Evolutionary conservation across 2,888 invertebrate genomes (phyloP).

Genomic region (Synergus umbraculus): DNA sequence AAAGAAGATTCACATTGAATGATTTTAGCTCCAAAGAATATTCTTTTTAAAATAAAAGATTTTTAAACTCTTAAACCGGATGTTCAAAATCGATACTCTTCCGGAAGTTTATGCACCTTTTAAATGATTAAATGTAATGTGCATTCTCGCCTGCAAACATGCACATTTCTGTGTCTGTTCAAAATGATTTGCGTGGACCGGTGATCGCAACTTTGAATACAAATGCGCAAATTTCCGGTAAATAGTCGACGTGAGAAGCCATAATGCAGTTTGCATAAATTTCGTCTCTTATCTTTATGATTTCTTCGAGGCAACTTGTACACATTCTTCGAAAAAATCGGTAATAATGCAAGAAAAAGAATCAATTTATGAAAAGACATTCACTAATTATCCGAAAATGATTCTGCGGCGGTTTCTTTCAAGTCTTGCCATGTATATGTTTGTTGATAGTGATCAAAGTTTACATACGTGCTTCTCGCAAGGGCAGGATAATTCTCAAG

Average conservation of each 20-base stretch:
- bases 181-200: background rate
- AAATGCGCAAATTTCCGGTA: constrained; percentile 7
- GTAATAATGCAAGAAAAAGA: too few species aligned
- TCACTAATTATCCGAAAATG: background rate
- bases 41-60: background rate
- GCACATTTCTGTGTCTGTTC: background rate
- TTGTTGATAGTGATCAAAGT: background rate
- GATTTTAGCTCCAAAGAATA: background rate
- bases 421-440: background rate
- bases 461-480: constrained; percentile 5
- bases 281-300: background rate
- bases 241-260: background rate
- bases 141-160: background rate
- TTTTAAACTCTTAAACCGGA: background rate
- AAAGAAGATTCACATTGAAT: background rate
- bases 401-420: background rate
- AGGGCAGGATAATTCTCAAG: background rate
- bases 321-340: background rate
- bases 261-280: background rate
- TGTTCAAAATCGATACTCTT: background rate
- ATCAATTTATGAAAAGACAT: too few species aligned
- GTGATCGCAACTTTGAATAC: constrained; percentile 14
- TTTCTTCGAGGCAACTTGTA: background rate
- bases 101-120: background rate
- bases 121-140: background rate